Conservation (phyloP, 2,113 vertebrate genomes). For the Caranx melampygus region DNA sequence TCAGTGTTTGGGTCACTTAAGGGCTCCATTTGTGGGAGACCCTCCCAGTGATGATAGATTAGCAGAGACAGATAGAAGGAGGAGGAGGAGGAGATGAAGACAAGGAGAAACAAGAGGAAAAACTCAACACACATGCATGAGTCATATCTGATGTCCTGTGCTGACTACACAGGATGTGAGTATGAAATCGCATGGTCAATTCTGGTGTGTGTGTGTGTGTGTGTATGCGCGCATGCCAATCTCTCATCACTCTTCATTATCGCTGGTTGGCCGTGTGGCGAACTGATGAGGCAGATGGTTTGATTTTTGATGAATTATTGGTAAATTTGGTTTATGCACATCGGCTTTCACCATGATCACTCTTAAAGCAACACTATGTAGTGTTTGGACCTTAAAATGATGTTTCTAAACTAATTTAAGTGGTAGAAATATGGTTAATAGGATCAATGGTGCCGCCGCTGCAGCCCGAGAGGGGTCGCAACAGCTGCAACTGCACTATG, state of each 20-base stretch:
- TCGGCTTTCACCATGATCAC: neutral
- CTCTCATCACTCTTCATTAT: constrained; percentile 27
- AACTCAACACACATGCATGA: constrained; percentile 13
- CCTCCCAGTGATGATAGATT: constrained; percentile 47
- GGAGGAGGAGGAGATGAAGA: neutral
- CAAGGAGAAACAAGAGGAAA: neutral
- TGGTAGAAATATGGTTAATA: too few relatives aligned
- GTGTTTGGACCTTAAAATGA: too few relatives aligned
- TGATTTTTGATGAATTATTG: constrained; percentile 20
- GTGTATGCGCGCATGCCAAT: neutral
- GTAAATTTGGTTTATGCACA: neutral
- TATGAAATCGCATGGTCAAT: neutral
- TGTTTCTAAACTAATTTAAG: too few relatives aligned
- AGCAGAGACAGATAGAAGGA: constrained; percentile 26
- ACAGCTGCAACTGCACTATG: too few relatives aligned
- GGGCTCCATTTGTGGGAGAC: constrained; percentile 9
- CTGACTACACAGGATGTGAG: constrained; percentile 50
- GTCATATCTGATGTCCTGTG: constrained; percentile 53
- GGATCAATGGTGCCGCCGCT: too few relatives aligned
- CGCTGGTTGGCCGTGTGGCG: neutral
- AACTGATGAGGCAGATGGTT: constrained; percentile 19
- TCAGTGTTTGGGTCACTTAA: constrained; percentile 40
- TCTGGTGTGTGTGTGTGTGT: neutral
- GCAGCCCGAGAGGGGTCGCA: too few relatives aligned
- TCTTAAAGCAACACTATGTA: too few relatives aligned